Evolutionary conservation across 2,113 vertebrate species (phyloP), one percentile per base, ranked within the genome.

Genomic region (Cynocephalus volans): DNA sequence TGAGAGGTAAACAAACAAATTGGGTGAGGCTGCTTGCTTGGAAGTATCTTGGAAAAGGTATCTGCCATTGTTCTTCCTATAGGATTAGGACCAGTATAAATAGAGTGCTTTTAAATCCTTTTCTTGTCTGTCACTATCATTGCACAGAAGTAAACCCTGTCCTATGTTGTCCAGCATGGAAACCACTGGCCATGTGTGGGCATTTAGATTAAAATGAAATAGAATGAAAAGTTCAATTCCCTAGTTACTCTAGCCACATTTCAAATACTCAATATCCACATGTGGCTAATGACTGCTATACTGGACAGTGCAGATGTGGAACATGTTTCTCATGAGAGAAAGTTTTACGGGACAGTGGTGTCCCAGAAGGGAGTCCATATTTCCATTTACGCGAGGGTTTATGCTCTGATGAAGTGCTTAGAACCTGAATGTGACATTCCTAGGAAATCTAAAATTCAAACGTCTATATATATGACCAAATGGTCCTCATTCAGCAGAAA

Each of bases 271-370:
- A 13, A 1, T 6, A 12, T 12, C 13, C 33, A 9, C 33, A 4
- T 0, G n/a, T 11, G n/a, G 41, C 60, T 8, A 5, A 1, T 1
- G 65, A 36, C 50, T 1, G 1, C 72, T 8, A 3, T 17, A 13
- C 2, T 62, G 54, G 31, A n/a, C 7, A 41, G 48, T 4, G 18
- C 13, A 26, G 33, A 45, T 0, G 1, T 21, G 8, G 36, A 11
- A 4, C 0, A 0, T 41, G 41, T 41, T 41, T 41, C 41, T 41
- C 41, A 41, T 41, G 0, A 7, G 15, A n/a, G 81, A 24, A 48
- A 36, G 24, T 15, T 50, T 54, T 4, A 0, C 3, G 41, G n/a
- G 28, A 1, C 5, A 0, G 50, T 3, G 3, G 23, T 5, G 12
- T n/a, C 3, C 15, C 8, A 2, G 62, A 17, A 60, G 52, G 5